Percentiles rank a stretch among this genome's conserved stretches.
Conservation (phyloP, 2,113 vertebrate genomes). For the Thunnus maccoyii region DNA sequence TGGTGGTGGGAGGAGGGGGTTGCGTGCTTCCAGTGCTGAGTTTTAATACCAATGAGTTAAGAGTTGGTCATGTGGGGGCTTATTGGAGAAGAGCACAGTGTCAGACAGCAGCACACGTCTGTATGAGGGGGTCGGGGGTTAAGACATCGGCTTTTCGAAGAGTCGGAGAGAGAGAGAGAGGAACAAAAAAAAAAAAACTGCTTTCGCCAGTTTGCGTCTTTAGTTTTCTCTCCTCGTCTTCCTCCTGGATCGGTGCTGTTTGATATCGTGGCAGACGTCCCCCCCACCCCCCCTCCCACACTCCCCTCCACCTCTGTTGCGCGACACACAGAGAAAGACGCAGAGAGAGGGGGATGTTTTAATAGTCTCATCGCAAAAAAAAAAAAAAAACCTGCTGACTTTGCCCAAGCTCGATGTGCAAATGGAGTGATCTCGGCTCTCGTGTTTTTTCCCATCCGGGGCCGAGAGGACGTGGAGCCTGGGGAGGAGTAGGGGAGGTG, state of each 20-base stretch:
- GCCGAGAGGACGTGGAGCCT: conserved; percentile 58
- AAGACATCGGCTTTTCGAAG: conserved; percentile 79
- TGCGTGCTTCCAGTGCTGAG: conserved; percentile 66
- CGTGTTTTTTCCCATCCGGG: neutral
- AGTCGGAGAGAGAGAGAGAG: conserved; percentile 34
- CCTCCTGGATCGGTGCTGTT: conserved; percentile 34
- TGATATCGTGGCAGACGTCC: conserved; percentile 48
- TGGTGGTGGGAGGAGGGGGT: neutral
- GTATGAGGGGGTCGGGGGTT: conserved; percentile 42
- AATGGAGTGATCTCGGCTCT: conserved; percentile 70
- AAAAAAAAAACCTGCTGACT: conserved; percentile 42
- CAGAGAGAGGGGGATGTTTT: neutral
- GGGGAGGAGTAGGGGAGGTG: neutral
- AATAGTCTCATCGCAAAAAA: neutral
- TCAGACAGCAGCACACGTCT: conserved; percentile 59
- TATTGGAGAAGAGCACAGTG: conserved; percentile 71
- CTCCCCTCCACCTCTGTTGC: conserved; percentile 20
- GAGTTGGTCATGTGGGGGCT: conserved; percentile 43
- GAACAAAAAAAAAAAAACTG: no score
- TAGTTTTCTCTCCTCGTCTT: neutral
- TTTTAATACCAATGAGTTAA: conserved; percentile 56
- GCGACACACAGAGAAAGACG: no score
- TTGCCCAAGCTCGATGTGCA: conserved; percentile 72
- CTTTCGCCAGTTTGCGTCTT: no score
- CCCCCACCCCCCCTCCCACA: neutral